phyloP scores from a whole-genome alignment of 53 echinoderm and acorn worm genomes.

The Antedon mediterranea region DNA sequence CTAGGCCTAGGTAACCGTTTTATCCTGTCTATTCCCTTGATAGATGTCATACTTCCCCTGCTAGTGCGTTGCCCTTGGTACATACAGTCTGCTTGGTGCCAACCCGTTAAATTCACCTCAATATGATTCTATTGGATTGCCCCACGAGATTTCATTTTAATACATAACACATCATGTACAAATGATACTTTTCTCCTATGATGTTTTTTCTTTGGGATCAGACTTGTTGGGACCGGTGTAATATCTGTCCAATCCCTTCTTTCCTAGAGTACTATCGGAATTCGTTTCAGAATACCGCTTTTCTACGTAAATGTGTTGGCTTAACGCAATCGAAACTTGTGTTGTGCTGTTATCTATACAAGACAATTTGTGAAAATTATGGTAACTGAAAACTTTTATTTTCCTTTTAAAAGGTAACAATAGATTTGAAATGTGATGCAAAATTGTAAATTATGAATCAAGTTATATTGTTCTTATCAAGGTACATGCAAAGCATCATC shows the following conservation, averaged over 20 bases:
- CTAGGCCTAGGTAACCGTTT: background rate
- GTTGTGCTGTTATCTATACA: too few species aligned
- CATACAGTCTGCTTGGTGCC: background rate
- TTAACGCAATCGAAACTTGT: background rate
- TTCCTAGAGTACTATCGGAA: background rate
- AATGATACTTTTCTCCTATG: background rate
- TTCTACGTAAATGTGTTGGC: background rate
- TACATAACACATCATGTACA: constrained; percentile 1
- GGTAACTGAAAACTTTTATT: too few species aligned
- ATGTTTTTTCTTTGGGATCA: background rate
- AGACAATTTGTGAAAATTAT: too few species aligned
- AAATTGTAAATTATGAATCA: too few species aligned
- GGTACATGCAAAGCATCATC: too few species aligned
- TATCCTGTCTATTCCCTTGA: background rate
- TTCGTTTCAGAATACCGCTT: background rate
- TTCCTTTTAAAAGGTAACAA: too few species aligned
- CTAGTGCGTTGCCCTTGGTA: background rate
- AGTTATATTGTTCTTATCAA: too few species aligned
- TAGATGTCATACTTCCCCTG: background rate
- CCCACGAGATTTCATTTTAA: background rate
- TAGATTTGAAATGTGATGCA: too few species aligned
- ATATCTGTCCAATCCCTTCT: background rate
- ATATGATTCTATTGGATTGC: background rate
- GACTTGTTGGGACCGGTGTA: background rate
- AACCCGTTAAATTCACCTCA: background rate